These are phyloP conservation scores for Caprella mutica DNA, from an alignment of 2,888 invertebrate genomes.

Conservation along the genomic window DNA sequence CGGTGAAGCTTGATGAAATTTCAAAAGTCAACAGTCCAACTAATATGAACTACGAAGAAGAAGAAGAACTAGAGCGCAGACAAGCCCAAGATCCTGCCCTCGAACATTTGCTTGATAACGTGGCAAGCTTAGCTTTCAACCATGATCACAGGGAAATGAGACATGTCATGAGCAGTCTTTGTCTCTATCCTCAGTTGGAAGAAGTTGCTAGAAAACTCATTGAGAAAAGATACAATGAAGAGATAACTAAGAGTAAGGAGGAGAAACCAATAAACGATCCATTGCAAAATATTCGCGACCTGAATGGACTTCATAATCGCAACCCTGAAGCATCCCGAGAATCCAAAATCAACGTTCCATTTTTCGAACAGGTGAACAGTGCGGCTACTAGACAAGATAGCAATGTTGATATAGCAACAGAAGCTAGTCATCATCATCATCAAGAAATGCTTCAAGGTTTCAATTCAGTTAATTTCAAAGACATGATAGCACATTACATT, in stretches of 20 bases:
- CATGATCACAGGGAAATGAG: slow-evolving; percentile 24
- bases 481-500: slow-evolving; percentile 83
- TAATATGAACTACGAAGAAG: slow-evolving; percentile 6
- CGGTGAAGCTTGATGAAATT: slow-evolving; percentile 31
- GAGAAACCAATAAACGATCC: slow-evolving; percentile 6
- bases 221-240: slow-evolving; percentile 32
- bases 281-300: background rate
- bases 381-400: slow-evolving; percentile 34
- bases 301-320: no score
- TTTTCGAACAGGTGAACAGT: slow-evolving; percentile 7
- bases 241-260: slow-evolving; percentile 21
- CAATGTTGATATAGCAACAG: slow-evolving; percentile 34
- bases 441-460: background rate
- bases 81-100: slow-evolving; percentile 24
- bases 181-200: slow-evolving; percentile 27
- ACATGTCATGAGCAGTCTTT: slow-evolving; percentile 17
- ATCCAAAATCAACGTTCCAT: slow-evolving; percentile 2
- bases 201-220: slow-evolving; percentile 26
- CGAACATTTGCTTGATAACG: slow-evolving; percentile 26
- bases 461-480: slow-evolving; percentile 53
- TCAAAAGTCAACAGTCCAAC: slow-evolving; percentile 14
- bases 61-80: slow-evolving; percentile 9
- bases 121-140: slow-evolving; percentile 28
- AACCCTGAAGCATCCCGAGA: background rate
- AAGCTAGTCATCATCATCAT: no score